phyloP scores from a whole-genome alignment of 1,140 invertebrate species.

The Goniozus legneri region DNA sequence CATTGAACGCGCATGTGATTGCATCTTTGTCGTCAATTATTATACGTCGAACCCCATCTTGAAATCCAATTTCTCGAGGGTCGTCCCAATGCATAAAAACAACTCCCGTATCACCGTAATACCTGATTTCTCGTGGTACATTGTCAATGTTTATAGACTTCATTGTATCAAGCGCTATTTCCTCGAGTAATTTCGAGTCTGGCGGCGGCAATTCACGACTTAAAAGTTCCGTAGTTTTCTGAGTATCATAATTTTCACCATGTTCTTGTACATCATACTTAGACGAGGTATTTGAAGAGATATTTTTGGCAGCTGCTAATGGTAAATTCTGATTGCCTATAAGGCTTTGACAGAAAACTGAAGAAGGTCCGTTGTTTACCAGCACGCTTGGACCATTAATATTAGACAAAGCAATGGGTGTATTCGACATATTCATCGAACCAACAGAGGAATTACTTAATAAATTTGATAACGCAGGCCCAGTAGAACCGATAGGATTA shows the following conservation, averaged over 20 bases:
- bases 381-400: conserved; percentile 31
- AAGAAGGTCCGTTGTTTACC: conserved; percentile 36
- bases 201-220: conserved; percentile 55
- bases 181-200: conserved; percentile 59
- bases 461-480: conserved; percentile 38
- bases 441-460: conserved; percentile 35
- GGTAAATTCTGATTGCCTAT: conserved; percentile 19
- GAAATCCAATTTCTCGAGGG: conserved; percentile 80
- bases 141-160: conserved; percentile 84
- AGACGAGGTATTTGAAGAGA: conserved; percentile 15
- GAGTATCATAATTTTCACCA: conserved; percentile 22
- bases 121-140: conserved; percentile 76
- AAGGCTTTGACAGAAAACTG: no score
- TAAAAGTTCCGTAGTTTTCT: conserved; percentile 13
- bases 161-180: conserved; percentile 64
- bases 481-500: conserved; percentile 42
- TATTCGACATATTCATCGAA: conserved; percentile 28
- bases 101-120: conserved; percentile 80
- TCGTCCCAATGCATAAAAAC: conserved; percentile 81
- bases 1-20: conserved; percentile 66
- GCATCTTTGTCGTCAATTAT: conserved; percentile 71
- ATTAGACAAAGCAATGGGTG: conserved; percentile 23
- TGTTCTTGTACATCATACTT: conserved; percentile 27
- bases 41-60: conserved; percentile 64
- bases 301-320: conserved; percentile 18